A percentile compares a stretch with the other conserved stretches of the same genome.
phyloP scores from a whole-genome alignment of 2,113 vertebrate species.

The Lagenorhynchus albirostris region DNA sequence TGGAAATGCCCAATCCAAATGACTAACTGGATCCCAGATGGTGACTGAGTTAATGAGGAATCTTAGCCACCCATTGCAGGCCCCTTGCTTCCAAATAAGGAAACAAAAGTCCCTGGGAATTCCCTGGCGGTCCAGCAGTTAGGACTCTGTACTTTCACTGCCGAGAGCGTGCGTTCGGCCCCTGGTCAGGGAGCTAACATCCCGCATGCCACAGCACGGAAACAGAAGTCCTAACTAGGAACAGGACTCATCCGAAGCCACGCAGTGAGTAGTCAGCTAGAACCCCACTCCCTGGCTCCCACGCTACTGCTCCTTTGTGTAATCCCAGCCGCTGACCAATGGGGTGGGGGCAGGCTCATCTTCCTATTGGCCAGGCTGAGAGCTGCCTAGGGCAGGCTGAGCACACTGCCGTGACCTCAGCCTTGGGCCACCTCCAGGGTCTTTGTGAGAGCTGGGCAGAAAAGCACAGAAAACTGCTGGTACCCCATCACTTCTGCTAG shows the following conservation, averaged over 20 bases:
- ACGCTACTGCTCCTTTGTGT: not conserved
- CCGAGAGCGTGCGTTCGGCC: rapidly evolving
- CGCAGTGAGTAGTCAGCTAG: not conserved
- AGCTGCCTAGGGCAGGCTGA: not conserved
- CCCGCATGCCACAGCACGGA: not conserved
- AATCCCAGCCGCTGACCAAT: not conserved
- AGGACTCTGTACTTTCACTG: no score
- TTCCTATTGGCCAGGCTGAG: not conserved
- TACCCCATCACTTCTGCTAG: not conserved
- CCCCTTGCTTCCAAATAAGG: not conserved
- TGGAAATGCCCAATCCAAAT: not conserved
- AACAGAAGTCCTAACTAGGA: not conserved
- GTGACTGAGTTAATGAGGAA: not conserved
- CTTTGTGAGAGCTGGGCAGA: not conserved
- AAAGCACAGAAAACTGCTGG: not conserved
- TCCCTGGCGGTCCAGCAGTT: no score
- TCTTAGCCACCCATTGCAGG: not conserved
- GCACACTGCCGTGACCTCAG: not conserved
- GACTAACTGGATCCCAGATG: not conserved
- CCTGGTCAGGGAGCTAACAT: no score
- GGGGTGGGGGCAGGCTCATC: not conserved
- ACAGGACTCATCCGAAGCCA: not conserved
- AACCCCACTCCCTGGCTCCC: not conserved
- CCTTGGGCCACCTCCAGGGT: not conserved
- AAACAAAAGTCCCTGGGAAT: not conserved